phyloP scores from a whole-genome alignment of 1,140 invertebrate genomes.

The Diorhabda sublineata region DNA sequence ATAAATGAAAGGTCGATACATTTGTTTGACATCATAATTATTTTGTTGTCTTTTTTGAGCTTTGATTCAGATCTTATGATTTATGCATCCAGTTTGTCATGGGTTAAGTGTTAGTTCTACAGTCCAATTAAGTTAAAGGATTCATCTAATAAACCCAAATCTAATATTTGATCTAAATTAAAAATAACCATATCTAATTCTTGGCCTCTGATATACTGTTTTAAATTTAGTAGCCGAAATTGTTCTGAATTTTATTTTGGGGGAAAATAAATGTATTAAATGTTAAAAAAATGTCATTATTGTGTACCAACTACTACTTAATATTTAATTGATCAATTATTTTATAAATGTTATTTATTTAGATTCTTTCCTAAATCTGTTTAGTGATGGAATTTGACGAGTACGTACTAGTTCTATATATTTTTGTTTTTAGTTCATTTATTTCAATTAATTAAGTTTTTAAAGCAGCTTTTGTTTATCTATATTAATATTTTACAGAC shows the following conservation, averaged over 20 bases:
- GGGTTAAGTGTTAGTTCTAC: background rate
- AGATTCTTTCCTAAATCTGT: constrained; percentile 13
- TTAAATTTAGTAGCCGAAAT: constrained; percentile 1
- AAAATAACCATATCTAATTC: background rate
- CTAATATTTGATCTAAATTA: background rate
- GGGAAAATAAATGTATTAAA: constrained; percentile 6
- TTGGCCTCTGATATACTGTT: background rate
- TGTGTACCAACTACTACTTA: constrained; percentile 4
- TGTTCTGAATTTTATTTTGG: constrained; percentile 4
- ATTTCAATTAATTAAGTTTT: constrained; percentile 5
- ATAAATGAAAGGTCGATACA: background rate
- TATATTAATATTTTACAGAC: constrained; percentile 7
- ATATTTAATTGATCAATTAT: constrained; percentile 2
- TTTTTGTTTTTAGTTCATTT: constrained; percentile 8
- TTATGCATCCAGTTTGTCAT: background rate
- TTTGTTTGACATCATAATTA: background rate
- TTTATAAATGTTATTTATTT: constrained; percentile 15
- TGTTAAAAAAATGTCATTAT: background rate
- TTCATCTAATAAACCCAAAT: background rate
- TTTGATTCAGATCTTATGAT: constrained; percentile 1
- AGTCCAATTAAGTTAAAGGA: background rate
- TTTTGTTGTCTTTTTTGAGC: constrained; percentile 5
- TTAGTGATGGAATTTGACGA: constrained; percentile 20
- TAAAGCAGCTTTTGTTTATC: constrained; percentile 13
- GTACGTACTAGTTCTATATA: constrained; percentile 21